Evolutionary conservation across 2,113 vertebrate species (phyloP), one percentile per base, ranked within the genome.

Genomic region (Chascanopsetta lugubris): DNA sequence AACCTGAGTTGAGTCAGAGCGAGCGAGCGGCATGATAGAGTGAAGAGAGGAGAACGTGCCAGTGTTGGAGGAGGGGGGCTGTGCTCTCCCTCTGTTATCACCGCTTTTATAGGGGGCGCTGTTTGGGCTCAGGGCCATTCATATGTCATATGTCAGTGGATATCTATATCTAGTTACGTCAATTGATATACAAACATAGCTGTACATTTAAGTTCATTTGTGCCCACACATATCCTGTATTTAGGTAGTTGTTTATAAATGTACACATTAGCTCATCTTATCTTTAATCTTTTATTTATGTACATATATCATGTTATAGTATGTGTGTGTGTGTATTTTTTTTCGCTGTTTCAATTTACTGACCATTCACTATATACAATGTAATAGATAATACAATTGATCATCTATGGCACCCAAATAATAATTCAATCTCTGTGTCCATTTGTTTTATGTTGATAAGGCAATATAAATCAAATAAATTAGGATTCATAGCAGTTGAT

Each of bases 1-100:
- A 38, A 60, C 11, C 43, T 58, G 46, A 59, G 54, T 64, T 29
- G 7, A 50, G 54, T 45, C 26, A 58, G 17, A 56, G 30, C n/a
- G 5, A 4, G 34, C 32, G 5, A 4, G 34, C 32, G 13, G 42
- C 3, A 34, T 55, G 15, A 57, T 25, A 47, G 11, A 12, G 21
- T 58, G 15, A 43, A n/a, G 13, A 42, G 59, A 49, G 40, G 3
- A 6, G 30, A 56, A 34, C 49, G 48, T 48, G 59, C n/a, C 40
- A 53, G 55, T 15, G 8, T 29, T 22, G 29, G 30, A 46, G 10
- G 17, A 13, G 38, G 48, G 21, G n/a, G 29, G 22, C 38, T 17
- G 61, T 47, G 27, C 17, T 29, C 20, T 25, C 22, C 48, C 25
- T 22, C 10, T 25, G 20, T 24, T 8, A 17, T 13, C 24, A 26